phyloP scores from a whole-genome alignment of 2,113 vertebrate species.

The Oncorhynchus keta region DNA sequence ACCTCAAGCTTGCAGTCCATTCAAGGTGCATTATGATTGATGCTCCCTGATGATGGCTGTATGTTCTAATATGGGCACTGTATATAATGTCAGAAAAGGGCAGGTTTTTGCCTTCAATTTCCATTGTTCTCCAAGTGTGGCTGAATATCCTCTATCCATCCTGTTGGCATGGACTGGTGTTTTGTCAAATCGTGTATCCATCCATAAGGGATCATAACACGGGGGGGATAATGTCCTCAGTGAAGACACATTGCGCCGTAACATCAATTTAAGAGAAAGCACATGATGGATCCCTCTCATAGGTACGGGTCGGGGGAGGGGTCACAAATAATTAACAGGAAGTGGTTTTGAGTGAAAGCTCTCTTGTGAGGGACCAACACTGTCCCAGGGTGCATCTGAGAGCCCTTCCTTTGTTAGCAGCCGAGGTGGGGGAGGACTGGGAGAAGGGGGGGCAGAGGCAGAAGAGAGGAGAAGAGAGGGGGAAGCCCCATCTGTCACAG shows the following conservation, averaged over 20 bases:
- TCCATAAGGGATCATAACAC: not conserved
- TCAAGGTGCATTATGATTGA: no score
- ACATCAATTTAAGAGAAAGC: not conserved
- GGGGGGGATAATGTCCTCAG: not conserved
- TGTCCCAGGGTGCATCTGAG: slow-evolving; percentile 8
- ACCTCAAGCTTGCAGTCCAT: no score
- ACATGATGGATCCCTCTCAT: slow-evolving; percentile 46
- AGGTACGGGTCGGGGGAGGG: slow-evolving; percentile 9
- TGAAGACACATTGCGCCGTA: not conserved
- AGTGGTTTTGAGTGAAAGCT: slow-evolving; percentile 40
- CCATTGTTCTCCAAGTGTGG: no score
- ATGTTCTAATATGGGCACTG: no score
- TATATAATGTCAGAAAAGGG: no score
- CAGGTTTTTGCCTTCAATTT: no score
- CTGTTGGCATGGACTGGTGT: no score
- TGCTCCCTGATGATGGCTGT: no score
- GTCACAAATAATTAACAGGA: slow-evolving; percentile 56
- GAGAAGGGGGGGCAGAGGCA: not conserved
- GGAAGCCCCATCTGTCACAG: slow-evolving; percentile 59
- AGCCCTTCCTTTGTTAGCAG: slow-evolving; percentile 1
- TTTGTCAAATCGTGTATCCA: not conserved
- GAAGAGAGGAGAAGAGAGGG: not conserved
- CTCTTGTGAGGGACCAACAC: slow-evolving; percentile 31
- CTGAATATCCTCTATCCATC: no score
- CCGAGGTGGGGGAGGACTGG: not conserved